Percentiles rank a stretch among this genome's conserved stretches.
Evolutionary conservation across 2,888 invertebrate species (phyloP).

Genomic region (Diogma glabrata): DNA sequence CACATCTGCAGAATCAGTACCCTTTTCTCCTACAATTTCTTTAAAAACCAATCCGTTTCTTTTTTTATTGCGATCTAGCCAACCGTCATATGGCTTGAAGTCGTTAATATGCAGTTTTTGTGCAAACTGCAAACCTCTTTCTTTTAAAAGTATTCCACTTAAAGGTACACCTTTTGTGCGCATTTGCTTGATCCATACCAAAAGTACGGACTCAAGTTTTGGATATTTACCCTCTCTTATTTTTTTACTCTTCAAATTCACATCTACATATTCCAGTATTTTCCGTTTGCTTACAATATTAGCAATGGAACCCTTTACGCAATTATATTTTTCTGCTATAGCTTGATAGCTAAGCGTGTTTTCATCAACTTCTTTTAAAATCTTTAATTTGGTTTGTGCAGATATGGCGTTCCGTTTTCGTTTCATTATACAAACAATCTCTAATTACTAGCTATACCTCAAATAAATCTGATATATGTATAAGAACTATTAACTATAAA

Average conservation of each 20-base stretch:
- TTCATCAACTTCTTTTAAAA: not conserved
- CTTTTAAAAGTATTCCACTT: conserved; percentile 1
- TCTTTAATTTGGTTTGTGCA: not conserved
- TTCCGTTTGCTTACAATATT: not conserved
- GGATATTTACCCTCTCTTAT: not conserved
- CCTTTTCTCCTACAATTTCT: not conserved
- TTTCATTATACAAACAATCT: too few relatives aligned
- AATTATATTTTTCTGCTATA: not conserved
- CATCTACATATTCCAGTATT: not conserved
- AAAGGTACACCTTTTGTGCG: not conserved
- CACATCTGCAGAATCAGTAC: too few relatives aligned
- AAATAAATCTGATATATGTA: too few relatives aligned
- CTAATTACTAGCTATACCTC: too few relatives aligned
- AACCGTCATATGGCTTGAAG: not conserved
- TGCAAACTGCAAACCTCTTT: not conserved
- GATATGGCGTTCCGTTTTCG: not conserved
- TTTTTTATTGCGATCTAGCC: not conserved
- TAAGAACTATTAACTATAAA: too few relatives aligned
- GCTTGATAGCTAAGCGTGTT: not conserved
- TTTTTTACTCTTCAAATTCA: not conserved
- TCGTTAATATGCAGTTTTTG: not conserved
- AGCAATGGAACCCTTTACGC: not conserved
- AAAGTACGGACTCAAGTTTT: not conserved
- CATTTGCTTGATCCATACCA: not conserved
- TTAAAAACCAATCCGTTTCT: conserved; percentile 2